These are phyloP conservation scores for Nothocercus julius DNA, from an alignment of 2,113 vertebrate species.

Conservation along the genomic window DNA sequence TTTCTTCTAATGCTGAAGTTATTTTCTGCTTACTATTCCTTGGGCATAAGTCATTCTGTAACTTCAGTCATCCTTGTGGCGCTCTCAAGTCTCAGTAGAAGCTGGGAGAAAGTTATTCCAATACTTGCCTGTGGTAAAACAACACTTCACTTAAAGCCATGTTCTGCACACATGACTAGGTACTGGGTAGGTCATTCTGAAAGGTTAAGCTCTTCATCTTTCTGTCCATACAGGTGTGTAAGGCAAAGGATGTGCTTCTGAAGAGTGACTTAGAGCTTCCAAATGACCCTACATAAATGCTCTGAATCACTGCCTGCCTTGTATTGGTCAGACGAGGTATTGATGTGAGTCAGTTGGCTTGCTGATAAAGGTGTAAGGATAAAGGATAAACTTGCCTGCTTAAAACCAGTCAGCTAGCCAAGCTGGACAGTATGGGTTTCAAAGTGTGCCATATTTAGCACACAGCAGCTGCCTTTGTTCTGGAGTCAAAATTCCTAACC, in stretches of 20 bases:
- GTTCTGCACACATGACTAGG: background rate
- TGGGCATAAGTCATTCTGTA: background rate
- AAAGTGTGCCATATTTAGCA: background rate
- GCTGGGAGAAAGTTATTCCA: background rate
- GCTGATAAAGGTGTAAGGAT: background rate
- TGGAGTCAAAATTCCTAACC: background rate
- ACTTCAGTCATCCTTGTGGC: background rate
- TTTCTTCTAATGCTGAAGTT: background rate
- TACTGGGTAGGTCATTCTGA: background rate
- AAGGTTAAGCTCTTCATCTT: background rate
- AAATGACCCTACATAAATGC: background rate
- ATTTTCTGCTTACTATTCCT: background rate
- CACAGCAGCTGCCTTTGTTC: background rate
- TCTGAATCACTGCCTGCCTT: background rate
- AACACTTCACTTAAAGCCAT: background rate
- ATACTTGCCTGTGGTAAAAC: background rate
- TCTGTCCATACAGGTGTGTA: background rate
- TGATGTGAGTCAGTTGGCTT: background rate
- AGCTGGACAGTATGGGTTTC: background rate
- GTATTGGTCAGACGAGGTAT: background rate
- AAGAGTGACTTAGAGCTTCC: background rate
- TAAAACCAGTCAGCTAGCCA: background rate
- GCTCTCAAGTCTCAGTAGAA: background rate
- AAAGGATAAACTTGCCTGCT: background rate
- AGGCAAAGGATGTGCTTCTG: background rate